Percentiles rank a stretch among this genome's conserved stretches.
Evolutionary conservation across 2,797 vertebrate species (phyloP).

Genomic region (Myripristis murdjan): DNA sequence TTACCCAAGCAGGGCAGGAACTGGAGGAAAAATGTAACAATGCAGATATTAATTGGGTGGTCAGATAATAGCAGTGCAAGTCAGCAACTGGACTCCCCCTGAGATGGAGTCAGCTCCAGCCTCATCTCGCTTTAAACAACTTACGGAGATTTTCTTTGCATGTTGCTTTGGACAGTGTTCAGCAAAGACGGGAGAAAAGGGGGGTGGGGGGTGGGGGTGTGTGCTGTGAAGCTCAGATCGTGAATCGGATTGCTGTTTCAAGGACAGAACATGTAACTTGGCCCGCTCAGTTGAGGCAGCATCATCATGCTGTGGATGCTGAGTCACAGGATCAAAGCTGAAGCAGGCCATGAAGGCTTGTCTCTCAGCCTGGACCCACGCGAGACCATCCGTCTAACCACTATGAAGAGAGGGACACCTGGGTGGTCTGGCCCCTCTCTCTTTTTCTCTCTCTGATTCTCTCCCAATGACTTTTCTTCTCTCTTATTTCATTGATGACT

Average conservation of each 20-base stretch:
- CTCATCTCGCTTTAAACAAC: constrained; percentile 5
- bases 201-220: too few species aligned
- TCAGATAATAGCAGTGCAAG: not conserved
- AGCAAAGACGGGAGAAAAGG: too few species aligned
- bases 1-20: not conserved
- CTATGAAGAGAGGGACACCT: constrained; percentile 74
- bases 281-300: not conserved
- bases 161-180: not conserved
- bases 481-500: too few species aligned
- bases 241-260: too few species aligned
- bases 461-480: constrained; percentile 55
- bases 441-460: constrained; percentile 66
- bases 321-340: constrained; percentile 51
- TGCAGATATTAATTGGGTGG: not conserved
- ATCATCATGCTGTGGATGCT: constrained; percentile 14
- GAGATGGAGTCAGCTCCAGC: too few species aligned
- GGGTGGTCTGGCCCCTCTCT: constrained; percentile 89
- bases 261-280: too few species aligned
- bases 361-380: constrained; percentile 30
- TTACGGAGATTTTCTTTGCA: not conserved
- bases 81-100: too few species aligned
- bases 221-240: too few species aligned
- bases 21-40: not conserved
- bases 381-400: constrained; percentile 62
- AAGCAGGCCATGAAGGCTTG: constrained; percentile 28